Evolutionary conservation across 1,140 invertebrate species (phyloP), one percentile per base, ranked within the genome.

Genomic region (Yoshiicerus persimilis): DNA sequence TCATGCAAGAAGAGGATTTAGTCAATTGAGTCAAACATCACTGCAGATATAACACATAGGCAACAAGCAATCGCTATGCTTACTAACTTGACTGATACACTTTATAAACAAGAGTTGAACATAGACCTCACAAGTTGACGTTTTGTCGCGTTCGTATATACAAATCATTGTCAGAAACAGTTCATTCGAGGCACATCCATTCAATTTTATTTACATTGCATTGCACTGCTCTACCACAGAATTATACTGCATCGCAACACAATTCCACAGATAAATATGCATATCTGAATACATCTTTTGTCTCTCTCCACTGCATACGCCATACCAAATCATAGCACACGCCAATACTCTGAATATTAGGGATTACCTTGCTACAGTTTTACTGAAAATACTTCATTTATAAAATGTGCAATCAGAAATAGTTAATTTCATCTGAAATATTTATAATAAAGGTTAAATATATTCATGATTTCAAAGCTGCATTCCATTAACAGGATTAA

Each of bases 91-190:
- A 64, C 23, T 64, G n/a, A 25, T 30, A 70, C 11, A 11, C 13
- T 70, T 30, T 32, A 30, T 32, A 70, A 70, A 27, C 66, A 56
- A 16, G 47, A 56, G 47, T 56, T 70, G 9, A 13, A 70, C 6
- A 70, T 30, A 70, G 66, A 70, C 66, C 66, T 70, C 66, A 70
- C 66, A 70, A 70, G 66, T 70, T 70, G 66, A 70, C 66, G 16
- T 70, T 70, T 70, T 11, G 10, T 70, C 66, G 66, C 30, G 66
- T 70, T 70, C 66, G 10, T 70, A 23, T n/a, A n/a, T 32, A 30
- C 66, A 70, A 70, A 70, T 70, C 66, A 70, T 70, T 70, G 66
- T 70, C 64, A 70, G 66, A 70, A 70, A 70, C 66, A 70, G 66
- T 70, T 70, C 66, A 70, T 70, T 70, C n/a, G 23, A n/a, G 25